These are phyloP conservation scores for Pristionchus entomophagus DNA, from an alignment of 2,888 invertebrate genomes.

Conservation along the genomic window DNA sequence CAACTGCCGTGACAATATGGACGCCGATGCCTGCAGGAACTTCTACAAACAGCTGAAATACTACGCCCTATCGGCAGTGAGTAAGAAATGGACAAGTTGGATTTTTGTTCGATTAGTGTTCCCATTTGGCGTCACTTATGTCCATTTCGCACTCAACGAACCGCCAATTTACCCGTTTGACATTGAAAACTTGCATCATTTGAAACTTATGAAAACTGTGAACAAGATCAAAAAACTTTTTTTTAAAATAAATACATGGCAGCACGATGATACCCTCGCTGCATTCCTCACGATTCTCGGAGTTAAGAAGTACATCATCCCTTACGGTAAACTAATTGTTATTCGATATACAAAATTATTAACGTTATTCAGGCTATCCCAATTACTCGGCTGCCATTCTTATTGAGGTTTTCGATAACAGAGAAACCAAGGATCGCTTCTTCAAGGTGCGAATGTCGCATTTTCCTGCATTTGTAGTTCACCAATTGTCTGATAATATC, in stretches of 20 bases:
- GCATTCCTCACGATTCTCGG: background rate
- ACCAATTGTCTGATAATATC: too few relatives aligned
- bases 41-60: slow-evolving; percentile 35
- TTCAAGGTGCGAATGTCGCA: background rate
- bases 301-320: background rate
- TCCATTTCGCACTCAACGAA: background rate
- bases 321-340: background rate
- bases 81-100: background rate
- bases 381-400: background rate
- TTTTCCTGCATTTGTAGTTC: background rate
- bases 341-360: too few relatives aligned
- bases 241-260: background rate
- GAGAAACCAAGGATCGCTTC: background rate
- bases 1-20: background rate
- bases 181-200: too few relatives aligned
- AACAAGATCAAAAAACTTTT: too few relatives aligned
- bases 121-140: background rate
- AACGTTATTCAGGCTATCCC: background rate
- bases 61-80: slow-evolving; percentile 3
- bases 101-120: too few relatives aligned
- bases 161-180: too few relatives aligned
- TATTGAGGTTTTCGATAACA: background rate
- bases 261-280: slow-evolving; percentile 10
- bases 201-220: background rate
- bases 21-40: background rate